Conservation (phyloP, 2,797 vertebrate genomes). For the Cetoscarus ocellatus region DNA sequence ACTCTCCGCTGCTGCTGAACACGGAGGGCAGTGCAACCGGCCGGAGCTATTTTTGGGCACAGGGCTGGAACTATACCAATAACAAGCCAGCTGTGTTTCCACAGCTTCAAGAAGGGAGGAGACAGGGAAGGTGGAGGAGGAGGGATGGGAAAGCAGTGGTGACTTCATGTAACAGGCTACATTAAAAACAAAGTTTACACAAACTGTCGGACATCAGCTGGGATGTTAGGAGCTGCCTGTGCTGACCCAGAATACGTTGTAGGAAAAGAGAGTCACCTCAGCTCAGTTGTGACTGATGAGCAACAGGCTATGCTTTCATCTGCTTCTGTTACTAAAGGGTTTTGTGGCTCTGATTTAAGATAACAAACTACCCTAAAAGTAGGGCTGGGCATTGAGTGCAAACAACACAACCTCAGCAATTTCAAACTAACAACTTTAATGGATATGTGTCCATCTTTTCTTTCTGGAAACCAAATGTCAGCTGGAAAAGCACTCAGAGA, state of each 20-base stretch:
- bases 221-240: constrained; percentile 27
- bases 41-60: constrained; percentile 63
- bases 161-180: constrained; percentile 47
- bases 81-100: constrained; percentile 78
- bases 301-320: background rate
- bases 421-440: too few relatives aligned
- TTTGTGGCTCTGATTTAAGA: too few relatives aligned
- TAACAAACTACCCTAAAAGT: background rate
- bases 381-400: too few relatives aligned
- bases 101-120: constrained; percentile 59
- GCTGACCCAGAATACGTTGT: background rate
- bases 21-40: constrained; percentile 34
- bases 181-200: constrained; percentile 47
- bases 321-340: background rate
- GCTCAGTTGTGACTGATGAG: background rate
- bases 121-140: constrained; percentile 14
- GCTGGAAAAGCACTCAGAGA: too few relatives aligned
- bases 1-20: constrained; percentile 50
- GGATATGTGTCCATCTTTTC: too few relatives aligned
- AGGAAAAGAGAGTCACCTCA: background rate
- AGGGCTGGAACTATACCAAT: constrained; percentile 53
- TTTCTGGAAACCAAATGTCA: too few relatives aligned
- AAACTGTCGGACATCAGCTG: constrained; percentile 28
- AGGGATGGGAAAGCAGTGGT: constrained; percentile 45
- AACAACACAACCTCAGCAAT: too few relatives aligned